These are phyloP conservation scores for Oryzias celebensis DNA, from an alignment of 2,113 vertebrate species.

Conservation along the genomic window DNA sequence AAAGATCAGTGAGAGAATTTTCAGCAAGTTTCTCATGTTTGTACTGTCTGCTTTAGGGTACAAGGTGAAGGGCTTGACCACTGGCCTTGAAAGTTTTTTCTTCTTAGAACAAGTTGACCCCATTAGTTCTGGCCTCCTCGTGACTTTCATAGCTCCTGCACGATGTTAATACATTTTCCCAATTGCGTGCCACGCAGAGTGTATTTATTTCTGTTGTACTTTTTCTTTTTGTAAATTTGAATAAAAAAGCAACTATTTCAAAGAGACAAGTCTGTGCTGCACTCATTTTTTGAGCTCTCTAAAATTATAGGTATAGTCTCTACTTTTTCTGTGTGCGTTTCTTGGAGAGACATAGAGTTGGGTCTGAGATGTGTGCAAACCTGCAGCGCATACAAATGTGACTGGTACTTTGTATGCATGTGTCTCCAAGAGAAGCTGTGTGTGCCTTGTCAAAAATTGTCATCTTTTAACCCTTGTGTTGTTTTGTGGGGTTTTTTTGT, in stretches of 20 bases:
- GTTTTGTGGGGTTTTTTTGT: too few species aligned
- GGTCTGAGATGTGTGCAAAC: slow-evolving; percentile 1
- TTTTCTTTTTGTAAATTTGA: slow-evolving; percentile 80
- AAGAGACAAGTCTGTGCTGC: slow-evolving; percentile 49
- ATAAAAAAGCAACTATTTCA: slow-evolving; percentile 76
- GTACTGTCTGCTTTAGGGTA: slow-evolving; percentile 14
- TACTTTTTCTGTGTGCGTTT: slow-evolving; percentile 13
- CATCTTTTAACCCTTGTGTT: neutral
- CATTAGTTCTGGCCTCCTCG: slow-evolving; percentile 41
- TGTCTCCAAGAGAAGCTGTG: slow-evolving; percentile 20
- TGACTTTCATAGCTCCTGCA: slow-evolving; percentile 49
- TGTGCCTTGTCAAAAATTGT: slow-evolving; percentile 57
- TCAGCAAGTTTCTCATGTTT: neutral
- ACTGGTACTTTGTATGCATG: neutral
- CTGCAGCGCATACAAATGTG: slow-evolving; percentile 6
- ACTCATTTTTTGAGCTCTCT: slow-evolving; percentile 26
- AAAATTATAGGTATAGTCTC: slow-evolving; percentile 46
- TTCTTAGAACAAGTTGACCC: slow-evolving; percentile 12
- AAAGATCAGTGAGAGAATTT: neutral
- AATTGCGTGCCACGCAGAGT: slow-evolving; percentile 65
- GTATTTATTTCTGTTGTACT: slow-evolving; percentile 78
- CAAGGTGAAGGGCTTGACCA: slow-evolving; percentile 9
- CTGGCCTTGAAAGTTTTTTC: neutral
- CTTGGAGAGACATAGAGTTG: slow-evolving; percentile 12
- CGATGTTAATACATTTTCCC: slow-evolving; percentile 64